phyloP scores from a whole-genome alignment of 2,113 vertebrate genomes.

The Cettia cetti region DNA sequence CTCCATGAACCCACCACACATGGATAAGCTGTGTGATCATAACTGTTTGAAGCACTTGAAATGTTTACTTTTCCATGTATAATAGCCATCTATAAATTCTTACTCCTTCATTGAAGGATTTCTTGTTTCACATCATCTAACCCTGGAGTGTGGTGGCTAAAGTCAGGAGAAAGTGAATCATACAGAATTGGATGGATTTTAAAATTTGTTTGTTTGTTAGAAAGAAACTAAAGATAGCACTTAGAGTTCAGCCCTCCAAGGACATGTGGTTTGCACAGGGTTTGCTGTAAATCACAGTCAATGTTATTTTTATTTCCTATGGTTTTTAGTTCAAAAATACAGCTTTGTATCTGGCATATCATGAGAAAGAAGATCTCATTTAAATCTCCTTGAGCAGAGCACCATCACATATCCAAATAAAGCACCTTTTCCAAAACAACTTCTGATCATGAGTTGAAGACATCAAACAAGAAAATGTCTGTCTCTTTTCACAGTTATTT shows the following conservation, averaged over 20 bases:
- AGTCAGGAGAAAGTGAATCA: conserved; percentile 38
- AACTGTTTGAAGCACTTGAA: not conserved
- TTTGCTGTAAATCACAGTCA: conserved; percentile 2
- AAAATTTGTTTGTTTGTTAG: conserved; percentile 19
- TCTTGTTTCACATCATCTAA: not conserved
- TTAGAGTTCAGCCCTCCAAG: not conserved
- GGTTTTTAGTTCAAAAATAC: not conserved
- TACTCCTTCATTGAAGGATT: not conserved
- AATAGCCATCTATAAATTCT: not conserved
- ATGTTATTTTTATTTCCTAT: conserved; percentile 36
- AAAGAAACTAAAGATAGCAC: not conserved
- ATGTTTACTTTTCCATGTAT: conserved; percentile 13
- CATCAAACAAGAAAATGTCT: not conserved
- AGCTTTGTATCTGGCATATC: not conserved
- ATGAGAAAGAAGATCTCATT: not conserved
- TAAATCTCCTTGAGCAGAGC: not conserved
- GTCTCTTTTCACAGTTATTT: not conserved
- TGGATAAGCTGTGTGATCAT: not conserved
- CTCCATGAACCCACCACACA: accelerated
- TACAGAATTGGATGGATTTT: not conserved
- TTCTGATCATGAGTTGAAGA: conserved; percentile 10
- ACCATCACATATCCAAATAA: not conserved
- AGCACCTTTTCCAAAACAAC: conserved; percentile 1
- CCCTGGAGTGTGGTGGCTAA: not conserved
- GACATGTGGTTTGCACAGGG: not conserved